These are phyloP conservation scores for Todiramphus chloris DNA, from an alignment of 2,113 vertebrate species.

Conservation along the genomic window DNA sequence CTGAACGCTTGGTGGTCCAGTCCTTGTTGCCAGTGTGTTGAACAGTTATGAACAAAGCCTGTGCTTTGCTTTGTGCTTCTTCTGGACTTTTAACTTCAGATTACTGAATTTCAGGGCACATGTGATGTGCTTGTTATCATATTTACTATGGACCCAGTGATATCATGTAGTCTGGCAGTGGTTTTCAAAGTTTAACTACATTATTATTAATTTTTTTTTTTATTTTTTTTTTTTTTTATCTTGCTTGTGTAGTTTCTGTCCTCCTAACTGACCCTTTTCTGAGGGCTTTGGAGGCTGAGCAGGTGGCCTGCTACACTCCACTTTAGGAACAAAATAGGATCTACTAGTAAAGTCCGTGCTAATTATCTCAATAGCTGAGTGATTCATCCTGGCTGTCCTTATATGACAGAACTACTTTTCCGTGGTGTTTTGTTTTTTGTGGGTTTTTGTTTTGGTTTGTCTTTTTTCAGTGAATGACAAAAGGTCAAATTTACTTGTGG, in stretches of 20 bases:
- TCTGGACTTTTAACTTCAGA: not conserved
- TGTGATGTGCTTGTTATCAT: not conserved
- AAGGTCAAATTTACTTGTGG: not conserved
- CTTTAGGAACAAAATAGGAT: not conserved
- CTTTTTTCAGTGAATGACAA: not conserved
- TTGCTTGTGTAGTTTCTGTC: not conserved
- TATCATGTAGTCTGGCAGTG: not conserved
- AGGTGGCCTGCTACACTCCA: not conserved
- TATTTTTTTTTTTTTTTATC: no score
- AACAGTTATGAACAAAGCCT: not conserved
- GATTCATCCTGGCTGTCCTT: not conserved
- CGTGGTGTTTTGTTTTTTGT: accelerated
- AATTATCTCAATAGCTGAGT: not conserved
- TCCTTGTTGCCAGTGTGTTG: not conserved
- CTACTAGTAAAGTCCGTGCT: not conserved
- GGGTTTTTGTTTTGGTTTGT: not conserved
- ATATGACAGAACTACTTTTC: not conserved
- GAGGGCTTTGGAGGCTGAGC: not conserved
- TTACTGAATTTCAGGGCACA: not conserved
- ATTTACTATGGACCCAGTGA: not conserved
- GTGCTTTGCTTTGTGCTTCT: not conserved
- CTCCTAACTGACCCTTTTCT: not conserved
- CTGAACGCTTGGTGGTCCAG: not conserved
- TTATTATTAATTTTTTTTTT: no score
- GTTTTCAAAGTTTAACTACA: not conserved